Conservation (phyloP, 2,888 invertebrate species). For the Endomychus coccineus region DNA sequence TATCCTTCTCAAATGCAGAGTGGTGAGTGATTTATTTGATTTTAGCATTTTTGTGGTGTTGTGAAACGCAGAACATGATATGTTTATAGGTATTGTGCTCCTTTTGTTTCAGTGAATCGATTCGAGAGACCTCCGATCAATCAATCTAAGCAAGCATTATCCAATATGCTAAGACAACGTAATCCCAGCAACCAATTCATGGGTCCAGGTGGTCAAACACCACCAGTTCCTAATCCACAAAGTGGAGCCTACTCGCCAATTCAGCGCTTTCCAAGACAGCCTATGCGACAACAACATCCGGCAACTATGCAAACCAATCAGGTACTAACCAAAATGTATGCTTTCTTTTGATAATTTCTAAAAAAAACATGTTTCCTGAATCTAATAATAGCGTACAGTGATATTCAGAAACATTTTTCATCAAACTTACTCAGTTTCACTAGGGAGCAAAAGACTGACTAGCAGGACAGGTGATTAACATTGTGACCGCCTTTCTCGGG, state of each 20-base stretch:
- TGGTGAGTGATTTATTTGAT: slow-evolving; percentile 23
- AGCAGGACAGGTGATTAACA: too few species aligned
- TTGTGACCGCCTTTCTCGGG: too few species aligned
- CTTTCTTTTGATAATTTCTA: too few species aligned
- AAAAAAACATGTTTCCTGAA: too few species aligned
- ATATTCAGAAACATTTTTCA: too few species aligned
- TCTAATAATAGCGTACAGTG: too few species aligned
- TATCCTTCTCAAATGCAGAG: slow-evolving; percentile 47
- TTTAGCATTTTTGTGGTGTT: slow-evolving; percentile 2
- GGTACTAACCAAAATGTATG: too few species aligned
- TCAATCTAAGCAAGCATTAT: slow-evolving; percentile 78
- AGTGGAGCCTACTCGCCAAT: slow-evolving; percentile 43
- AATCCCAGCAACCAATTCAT: slow-evolving; percentile 53
- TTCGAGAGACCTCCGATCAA: slow-evolving; percentile 51
- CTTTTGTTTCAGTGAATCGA: slow-evolving; percentile 41
- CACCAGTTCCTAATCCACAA: slow-evolving; percentile 35
- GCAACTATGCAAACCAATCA: slow-evolving; percentile 41
- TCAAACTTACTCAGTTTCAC: too few species aligned
- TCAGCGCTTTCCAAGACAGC: slow-evolving; percentile 47
- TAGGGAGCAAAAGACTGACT: too few species aligned
- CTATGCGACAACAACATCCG: slow-evolving; percentile 42
- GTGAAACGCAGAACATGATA: too few species aligned
- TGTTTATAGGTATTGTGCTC: too few species aligned
- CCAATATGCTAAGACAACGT: slow-evolving; percentile 75
- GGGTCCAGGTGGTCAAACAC: slow-evolving; percentile 34